These are phyloP conservation scores for Probaryconus sp. DNA, from an alignment of 1,140 invertebrate genomes.

Conservation along the genomic window DNA sequence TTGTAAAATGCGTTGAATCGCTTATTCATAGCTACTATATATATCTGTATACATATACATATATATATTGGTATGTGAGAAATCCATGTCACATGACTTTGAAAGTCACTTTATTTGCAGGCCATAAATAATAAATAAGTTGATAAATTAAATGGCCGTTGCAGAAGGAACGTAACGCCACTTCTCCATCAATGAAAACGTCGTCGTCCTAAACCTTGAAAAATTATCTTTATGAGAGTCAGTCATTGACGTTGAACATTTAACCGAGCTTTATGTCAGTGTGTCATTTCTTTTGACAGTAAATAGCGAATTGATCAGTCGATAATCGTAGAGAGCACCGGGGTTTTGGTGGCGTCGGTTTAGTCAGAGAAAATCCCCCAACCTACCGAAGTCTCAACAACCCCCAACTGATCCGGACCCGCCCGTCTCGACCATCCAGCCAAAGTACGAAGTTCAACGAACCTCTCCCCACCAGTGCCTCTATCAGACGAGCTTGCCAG, in stretches of 20 bases:
- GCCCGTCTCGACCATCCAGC: constrained; percentile 54
- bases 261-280: constrained; percentile 31
- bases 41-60: no score
- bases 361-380: constrained; percentile 9
- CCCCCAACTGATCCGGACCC: constrained; percentile 45
- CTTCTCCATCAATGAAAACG: constrained; percentile 19
- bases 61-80: no score
- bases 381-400: constrained; percentile 33
- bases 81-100: no score
- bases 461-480: constrained; percentile 41
- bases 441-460: constrained; percentile 58
- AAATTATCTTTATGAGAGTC: constrained; percentile 31
- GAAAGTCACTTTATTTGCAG: no score
- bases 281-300: constrained; percentile 47
- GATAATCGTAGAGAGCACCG: no score
- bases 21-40: no score
- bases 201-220: constrained; percentile 32
- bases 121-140: no score
- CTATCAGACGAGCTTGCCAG: constrained; percentile 58
- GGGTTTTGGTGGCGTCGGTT: no score
- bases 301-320: constrained; percentile 4
- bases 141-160: constrained; percentile 5
- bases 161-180: no score
- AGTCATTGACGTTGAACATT: constrained; percentile 24
- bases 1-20: no score